phyloP scores from a whole-genome alignment of 2,797 vertebrate genomes.

The Hippocampus kuda region DNA sequence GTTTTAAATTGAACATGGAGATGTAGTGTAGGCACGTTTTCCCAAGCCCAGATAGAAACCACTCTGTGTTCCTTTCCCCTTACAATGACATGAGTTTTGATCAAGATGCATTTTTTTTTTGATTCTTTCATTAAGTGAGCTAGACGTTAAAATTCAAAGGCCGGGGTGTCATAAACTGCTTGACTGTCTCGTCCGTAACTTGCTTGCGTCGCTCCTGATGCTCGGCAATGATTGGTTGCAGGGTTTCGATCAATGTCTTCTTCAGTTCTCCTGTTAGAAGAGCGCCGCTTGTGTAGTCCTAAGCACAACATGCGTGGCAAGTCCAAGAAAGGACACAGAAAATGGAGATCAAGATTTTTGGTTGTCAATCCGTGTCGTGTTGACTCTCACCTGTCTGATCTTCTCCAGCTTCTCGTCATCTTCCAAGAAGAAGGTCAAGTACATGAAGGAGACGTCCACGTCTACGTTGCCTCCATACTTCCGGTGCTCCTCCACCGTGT shows the following conservation, averaged over 20 bases:
- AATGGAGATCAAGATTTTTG: background rate
- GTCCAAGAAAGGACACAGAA: background rate
- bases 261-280: conserved; percentile 92
- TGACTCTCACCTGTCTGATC: conserved; percentile 78
- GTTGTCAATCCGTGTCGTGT: background rate
- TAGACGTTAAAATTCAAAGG: conserved; percentile 78
- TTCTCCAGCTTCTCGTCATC: conserved; percentile 87
- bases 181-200: conserved; percentile 78
- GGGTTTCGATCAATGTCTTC: conserved; percentile 82
- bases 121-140: conserved; percentile 11
- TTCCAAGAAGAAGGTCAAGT: conserved; percentile 96
- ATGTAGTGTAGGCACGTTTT: conserved; percentile 2
- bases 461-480: conserved; percentile 84
- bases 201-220: conserved; percentile 87
- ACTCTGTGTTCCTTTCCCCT: background rate
- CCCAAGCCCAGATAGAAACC: conserved; percentile 13
- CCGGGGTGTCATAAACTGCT: conserved; percentile 85
- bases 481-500: conserved; percentile 90
- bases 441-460: conserved; percentile 93
- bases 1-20: background rate
- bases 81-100: background rate
- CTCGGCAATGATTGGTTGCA: conserved; percentile 83
- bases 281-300: conserved; percentile 89
- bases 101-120: background rate
- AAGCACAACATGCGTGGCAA: background rate